Evolutionary conservation across 2,797 vertebrate genomes (phyloP), one percentile per base, ranked within the genome.

Genomic region (Phaenicophaeus curvirostris): DNA sequence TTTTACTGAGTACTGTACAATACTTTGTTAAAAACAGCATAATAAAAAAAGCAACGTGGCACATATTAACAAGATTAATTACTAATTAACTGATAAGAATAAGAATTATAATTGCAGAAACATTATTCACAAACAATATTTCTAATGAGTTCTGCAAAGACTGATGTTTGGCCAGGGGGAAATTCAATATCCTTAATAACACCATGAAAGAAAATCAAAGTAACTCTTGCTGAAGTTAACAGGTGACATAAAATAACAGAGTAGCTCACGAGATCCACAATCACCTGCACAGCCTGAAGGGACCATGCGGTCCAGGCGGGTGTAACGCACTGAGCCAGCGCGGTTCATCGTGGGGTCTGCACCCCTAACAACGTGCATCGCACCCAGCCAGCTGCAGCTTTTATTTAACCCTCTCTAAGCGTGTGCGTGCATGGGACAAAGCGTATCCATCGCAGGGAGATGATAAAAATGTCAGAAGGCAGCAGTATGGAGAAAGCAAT

Each of bases 11-110:
- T 33, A 20, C 67, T 61, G 51, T 48, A 57, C 37, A 65, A 37
- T 2, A 39, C 77, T 79, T 41, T 58, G 31, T 69, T 87, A 46
- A 82, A 90, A 96, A 35, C 0, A 90, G 84, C 85, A 12, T 27
- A 50, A 79, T 59, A 50, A 73, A 90, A 73, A 90, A 77, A 59
- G 27, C 27, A 59, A 53, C 1, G 9, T 74, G 74, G 81, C 67
- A 69, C 78, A 23, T 42, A 90, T 85, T 85, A 95, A 86, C 44
- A 44, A 57, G 80, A 90, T 89, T 59, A 95, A 85, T 89, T 65
- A 48, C 72, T 80, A 85, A 90, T 74, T 77, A 93, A 80, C 81
- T 72, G 86, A 30, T 91, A 95, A 78, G 57, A 73, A 31, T 83
- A 75, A 42, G 68, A 92, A 83, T 72, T 42, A 18, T 58, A 65